A percentile compares a stretch with the other conserved stretches of the same genome.
Conservation (phyloP, 2,113 vertebrate species). For the Rhynchomys soricoides region DNA sequence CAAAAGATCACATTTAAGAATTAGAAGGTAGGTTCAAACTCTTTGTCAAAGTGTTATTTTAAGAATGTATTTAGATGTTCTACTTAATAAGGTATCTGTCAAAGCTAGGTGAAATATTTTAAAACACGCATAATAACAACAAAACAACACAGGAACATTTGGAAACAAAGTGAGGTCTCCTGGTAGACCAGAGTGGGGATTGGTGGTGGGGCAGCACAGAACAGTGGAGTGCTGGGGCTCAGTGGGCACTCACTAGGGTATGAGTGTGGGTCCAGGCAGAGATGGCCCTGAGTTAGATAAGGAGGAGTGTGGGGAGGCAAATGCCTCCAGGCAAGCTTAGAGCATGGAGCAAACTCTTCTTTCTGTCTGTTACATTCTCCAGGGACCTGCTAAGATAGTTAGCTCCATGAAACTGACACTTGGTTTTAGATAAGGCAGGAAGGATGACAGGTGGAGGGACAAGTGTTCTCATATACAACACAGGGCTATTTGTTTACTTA, state of each 20-base stretch:
- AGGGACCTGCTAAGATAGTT: not conserved
- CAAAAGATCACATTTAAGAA: not conserved
- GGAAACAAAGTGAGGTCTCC: not conserved
- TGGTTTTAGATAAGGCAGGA: not conserved
- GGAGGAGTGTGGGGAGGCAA: not conserved
- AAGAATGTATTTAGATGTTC: not conserved
- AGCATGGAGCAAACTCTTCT: not conserved
- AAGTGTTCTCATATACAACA: not conserved
- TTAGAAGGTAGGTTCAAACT: not conserved
- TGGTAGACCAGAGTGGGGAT: not conserved
- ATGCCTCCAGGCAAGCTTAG: not conserved
- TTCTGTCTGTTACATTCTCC: not conserved
- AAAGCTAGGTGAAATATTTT: not conserved
- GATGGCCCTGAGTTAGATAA: not conserved
- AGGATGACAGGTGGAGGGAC: not conserved
- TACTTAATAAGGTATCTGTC: not conserved
- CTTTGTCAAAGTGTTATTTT: not conserved
- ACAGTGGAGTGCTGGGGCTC: not conserved
- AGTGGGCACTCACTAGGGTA: not conserved
- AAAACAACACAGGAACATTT: not conserved
- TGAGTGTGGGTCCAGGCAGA: not conserved
- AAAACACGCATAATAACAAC: not conserved
- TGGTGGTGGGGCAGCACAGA: too few species aligned
- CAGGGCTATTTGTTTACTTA: not conserved
- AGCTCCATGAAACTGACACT: not conserved